Evolutionary conservation across 2,888 invertebrate species (phyloP).

Genomic region (Drosophila borborema): DNA sequence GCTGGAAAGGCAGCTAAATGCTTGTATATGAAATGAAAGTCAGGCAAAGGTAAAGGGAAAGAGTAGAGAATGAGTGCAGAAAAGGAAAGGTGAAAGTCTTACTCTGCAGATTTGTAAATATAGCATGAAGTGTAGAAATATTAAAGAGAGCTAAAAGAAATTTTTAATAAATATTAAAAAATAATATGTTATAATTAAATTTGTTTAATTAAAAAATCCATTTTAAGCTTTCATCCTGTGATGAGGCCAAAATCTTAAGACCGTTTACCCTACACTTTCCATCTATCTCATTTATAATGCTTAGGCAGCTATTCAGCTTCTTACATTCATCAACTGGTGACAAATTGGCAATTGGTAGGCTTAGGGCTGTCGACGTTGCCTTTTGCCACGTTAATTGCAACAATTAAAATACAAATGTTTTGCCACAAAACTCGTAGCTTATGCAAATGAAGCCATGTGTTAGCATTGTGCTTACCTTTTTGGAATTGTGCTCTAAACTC

Average conservation of each 20-base stretch:
- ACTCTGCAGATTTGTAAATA: background rate
- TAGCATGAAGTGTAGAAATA: no score
- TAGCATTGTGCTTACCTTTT: conserved; percentile 52
- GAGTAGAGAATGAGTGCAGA: background rate
- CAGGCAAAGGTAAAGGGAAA: background rate
- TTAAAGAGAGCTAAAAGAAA: no score
- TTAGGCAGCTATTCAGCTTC: background rate
- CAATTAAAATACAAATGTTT: conserved; percentile 76
- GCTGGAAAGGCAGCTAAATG: background rate
- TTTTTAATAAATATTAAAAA: no score
- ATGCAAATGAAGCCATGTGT: conserved; percentile 75
- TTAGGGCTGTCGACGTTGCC: background rate
- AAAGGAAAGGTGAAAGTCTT: background rate
- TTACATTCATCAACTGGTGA: conserved; percentile 38
- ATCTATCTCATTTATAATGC: conserved; percentile 8
- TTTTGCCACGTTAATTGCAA: conserved; percentile 65
- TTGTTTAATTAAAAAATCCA: no score
- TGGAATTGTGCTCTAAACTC: conserved; percentile 50
- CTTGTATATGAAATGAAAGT: background rate
- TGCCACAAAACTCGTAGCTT: conserved; percentile 64
- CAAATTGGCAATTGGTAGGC: conserved; percentile 51
- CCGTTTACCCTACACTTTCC: background rate
- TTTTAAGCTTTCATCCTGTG: no score
- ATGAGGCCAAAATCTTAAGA: background rate
- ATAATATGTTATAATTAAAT: no score